A percentile compares a stretch with the other conserved stretches of the same genome.
phyloP scores from a whole-genome alignment of 2,797 vertebrate genomes.

The Ibycter americanus region DNA sequence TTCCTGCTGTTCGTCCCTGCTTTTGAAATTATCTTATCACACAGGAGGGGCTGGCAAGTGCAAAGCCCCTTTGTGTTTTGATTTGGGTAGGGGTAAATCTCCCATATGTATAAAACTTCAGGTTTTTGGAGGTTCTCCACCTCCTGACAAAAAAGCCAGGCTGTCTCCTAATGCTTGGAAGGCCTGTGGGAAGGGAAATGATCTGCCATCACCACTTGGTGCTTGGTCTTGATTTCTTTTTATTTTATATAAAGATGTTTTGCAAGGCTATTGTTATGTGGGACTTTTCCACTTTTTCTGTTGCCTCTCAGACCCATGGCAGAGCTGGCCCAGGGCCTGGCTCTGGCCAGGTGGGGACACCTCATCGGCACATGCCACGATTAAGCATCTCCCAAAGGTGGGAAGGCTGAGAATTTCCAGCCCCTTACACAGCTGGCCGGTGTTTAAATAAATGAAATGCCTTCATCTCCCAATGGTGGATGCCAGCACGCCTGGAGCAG shows the following conservation, averaged over 20 bases:
- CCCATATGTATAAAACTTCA: accelerated
- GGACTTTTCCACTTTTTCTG: background rate
- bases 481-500: background rate
- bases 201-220: background rate
- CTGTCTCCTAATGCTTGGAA: background rate
- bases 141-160: background rate
- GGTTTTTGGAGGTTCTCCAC: background rate
- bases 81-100: background rate
- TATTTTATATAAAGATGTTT: background rate
- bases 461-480: accelerated
- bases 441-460: background rate
- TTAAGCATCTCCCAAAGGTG: background rate
- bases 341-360: background rate
- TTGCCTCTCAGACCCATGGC: background rate
- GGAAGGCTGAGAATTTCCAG: background rate
- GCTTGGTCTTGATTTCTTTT: background rate
- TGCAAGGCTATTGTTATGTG: background rate
- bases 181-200: background rate
- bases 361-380: background rate
- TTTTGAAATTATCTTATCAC: background rate
- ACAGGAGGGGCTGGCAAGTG: background rate
- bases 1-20: accelerated
- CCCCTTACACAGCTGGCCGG: accelerated
- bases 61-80: background rate
- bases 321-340: background rate